Base-by-base conservation (phyloP, 2,888 invertebrate species). In the Brachypterus glaber region DNA sequence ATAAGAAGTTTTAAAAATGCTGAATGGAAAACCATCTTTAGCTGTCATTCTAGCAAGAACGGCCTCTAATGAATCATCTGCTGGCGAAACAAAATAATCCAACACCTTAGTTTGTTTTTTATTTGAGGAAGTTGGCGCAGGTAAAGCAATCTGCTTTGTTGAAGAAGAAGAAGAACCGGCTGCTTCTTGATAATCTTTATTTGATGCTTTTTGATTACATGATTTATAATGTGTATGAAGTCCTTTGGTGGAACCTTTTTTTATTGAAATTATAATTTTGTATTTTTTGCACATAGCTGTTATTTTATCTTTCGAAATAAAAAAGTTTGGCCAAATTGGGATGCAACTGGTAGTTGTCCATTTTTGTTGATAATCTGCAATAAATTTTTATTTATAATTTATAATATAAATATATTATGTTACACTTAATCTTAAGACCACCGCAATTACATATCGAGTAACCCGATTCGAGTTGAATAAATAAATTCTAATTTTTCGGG, bases 1-100 rank as follows among this genome's bases (percentile, higher is more conserved):
- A 37, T n/a, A n/a, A 17, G 37, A 37, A n/a, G 37, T 37, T 4
- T 7, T 14, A 37, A 37, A 37, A 17, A 37, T 25, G 29, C 31
- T 37, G 15, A 37, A 37, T 31, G 33, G 33, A 25, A 37, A 25
- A 11, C 37, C 37, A 32, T 37, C 37, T 9, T 33, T 25, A 8
- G 37, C 24, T 11, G 33, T 37, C 37, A 37, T 33, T 33, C 37
- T 21, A n/a, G 37, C 37, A 17, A 37, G 24, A 11, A 37, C 37
- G 16, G 37, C 37, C 13, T 37, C 29, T 11, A 29, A 11, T 29
- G 29, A n/a, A 29, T 29, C 11, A 11, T 37, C 31, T 18, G 18
- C 16, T 24, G 37, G 37, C 12, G 37, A 30, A 31, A 18, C 17
- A 37, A 37, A 37, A 30, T 37, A 37, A 21, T 37, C 30, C 17